Evolutionary conservation across 2,797 vertebrate species (phyloP).

Genomic region (Acanthurus leucopareius): DNA sequence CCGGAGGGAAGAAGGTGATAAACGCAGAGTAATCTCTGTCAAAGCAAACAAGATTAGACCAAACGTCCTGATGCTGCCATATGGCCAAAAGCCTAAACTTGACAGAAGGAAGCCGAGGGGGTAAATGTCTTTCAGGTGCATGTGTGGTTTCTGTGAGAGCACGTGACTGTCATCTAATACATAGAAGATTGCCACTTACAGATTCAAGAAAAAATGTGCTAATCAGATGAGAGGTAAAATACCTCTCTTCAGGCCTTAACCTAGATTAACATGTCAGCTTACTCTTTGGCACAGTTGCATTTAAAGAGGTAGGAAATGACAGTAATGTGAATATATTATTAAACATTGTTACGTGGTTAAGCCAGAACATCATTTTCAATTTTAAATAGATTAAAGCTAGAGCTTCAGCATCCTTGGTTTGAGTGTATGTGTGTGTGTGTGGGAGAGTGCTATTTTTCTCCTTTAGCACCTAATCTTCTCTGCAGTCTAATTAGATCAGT

Average conservation of each 20-base stretch:
- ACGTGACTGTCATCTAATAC: not conserved
- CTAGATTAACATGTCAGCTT: not conserved
- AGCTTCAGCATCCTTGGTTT: not conserved
- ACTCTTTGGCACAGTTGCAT: slow-evolving; percentile 6
- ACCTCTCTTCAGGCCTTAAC: not conserved
- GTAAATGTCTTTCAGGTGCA: slow-evolving; percentile 14
- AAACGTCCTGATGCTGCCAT: slow-evolving; percentile 58
- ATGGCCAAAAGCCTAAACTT: slow-evolving; percentile 54
- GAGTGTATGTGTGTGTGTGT: slow-evolving; percentile 5
- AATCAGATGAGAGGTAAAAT: slow-evolving; percentile 17
- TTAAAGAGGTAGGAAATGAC: too few species aligned
- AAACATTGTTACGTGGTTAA: too few species aligned
- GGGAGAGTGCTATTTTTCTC: slow-evolving; percentile 38
- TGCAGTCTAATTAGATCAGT: slow-evolving; percentile 60
- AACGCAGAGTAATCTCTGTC: slow-evolving; percentile 53
- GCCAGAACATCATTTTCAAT: not conserved
- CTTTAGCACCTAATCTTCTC: slow-evolving; percentile 54
- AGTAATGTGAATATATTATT: too few species aligned
- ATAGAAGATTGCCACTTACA: slow-evolving; percentile 7
- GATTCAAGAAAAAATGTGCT: slow-evolving; percentile 13
- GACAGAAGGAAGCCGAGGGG: slow-evolving; percentile 3
- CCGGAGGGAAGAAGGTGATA: slow-evolving; percentile 45
- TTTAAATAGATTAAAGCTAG: not conserved
- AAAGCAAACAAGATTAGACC: slow-evolving; percentile 75
- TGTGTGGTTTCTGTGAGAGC: not conserved